Evolutionary conservation across 1,140 invertebrate genomes (phyloP).

Genomic region (Dermatophagoides farinae): DNA sequence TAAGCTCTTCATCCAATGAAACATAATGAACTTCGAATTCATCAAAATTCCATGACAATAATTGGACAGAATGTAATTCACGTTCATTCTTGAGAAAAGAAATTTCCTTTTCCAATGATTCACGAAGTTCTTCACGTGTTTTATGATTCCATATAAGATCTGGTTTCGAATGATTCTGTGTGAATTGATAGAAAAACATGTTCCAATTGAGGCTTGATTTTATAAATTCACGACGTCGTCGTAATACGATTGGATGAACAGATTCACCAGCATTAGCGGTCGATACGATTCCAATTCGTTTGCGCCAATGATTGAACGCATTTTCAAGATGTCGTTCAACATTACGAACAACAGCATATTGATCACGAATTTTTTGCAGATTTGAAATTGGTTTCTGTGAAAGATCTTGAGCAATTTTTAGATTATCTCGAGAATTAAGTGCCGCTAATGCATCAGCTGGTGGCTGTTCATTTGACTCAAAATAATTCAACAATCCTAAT

Average conservation of each 20-base stretch:
- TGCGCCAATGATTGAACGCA: conserved; percentile 74
- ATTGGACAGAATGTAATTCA: conserved; percentile 48
- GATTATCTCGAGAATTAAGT: conserved; percentile 14
- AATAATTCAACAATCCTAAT: conserved; percentile 34
- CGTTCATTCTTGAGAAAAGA: conserved; percentile 68
- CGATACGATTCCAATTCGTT: conserved; percentile 42
- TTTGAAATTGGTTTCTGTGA: conserved; percentile 1
- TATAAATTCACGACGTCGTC: conserved; percentile 59
- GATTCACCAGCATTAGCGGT: conserved; percentile 23
- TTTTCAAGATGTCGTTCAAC: conserved; percentile 38
- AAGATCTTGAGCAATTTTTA: conserved; percentile 16
- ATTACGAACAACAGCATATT: conserved; percentile 22
- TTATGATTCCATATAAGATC: conserved; percentile 99
- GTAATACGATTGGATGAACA: conserved; percentile 54
- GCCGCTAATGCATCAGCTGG: conserved; percentile 9
- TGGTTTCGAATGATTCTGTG: conserved; percentile 75
- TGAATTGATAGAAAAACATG: conserved; percentile 88
- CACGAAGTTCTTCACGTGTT: conserved; percentile 82
- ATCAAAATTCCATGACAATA: conserved; percentile 90
- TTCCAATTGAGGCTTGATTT: conserved; percentile 81
- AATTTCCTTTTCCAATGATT: conserved; percentile 81
- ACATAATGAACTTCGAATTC: conserved; percentile 89
- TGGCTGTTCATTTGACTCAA: conserved; percentile 16
- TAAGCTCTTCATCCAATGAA: conserved; percentile 83
- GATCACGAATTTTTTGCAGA: conserved; percentile 19